Evolutionary conservation across 2,888 invertebrate genomes (phyloP).

Genomic region (Lasius platythorax): DNA sequence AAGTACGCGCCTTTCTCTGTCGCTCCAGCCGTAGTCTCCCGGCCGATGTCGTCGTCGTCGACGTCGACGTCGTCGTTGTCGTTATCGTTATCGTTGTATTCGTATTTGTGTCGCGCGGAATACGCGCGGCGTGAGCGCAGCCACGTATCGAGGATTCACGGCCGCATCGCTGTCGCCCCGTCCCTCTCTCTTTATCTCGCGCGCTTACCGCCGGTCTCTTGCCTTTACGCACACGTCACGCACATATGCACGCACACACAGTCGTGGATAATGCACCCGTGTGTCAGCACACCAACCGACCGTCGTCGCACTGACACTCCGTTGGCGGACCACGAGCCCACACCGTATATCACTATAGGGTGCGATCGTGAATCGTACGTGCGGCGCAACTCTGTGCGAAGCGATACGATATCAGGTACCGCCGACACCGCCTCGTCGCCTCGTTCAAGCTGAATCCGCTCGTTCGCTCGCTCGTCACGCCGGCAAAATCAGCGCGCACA

Average conservation of each 20-base stretch:
- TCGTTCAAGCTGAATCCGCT: constrained; percentile 10
- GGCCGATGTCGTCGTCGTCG: constrained; percentile 43
- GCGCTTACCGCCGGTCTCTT: constrained; percentile 44
- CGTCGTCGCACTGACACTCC: constrained; percentile 72
- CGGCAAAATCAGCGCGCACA: constrained; percentile 64
- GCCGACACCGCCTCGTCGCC: constrained; percentile 69
- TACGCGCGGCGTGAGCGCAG: constrained; percentile 77
- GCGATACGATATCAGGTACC: constrained; percentile 55
- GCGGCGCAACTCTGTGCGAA: constrained; percentile 47
- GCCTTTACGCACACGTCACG: constrained; percentile 73
- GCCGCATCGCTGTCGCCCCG: constrained; percentile 71
- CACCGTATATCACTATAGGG: constrained; percentile 56
- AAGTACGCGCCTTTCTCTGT: constrained; percentile 62
- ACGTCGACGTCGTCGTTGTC: constrained; percentile 35
- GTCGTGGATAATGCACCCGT: constrained; percentile 65
- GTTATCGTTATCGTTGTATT: constrained; percentile 49
- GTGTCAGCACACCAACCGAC: constrained; percentile 59
- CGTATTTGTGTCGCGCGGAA: constrained; percentile 70
- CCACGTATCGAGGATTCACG: constrained; percentile 75
- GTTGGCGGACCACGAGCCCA: constrained; percentile 69
- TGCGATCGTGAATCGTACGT: constrained; percentile 53
- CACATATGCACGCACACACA: constrained; percentile 65
- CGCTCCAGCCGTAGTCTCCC: constrained; percentile 43
- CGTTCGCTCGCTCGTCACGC: constrained; percentile 48
- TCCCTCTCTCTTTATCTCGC: constrained; percentile 43